A percentile compares a stretch with the other conserved stretches of the same genome.
These are phyloP conservation scores for Rambutsinella grinnellia DNA, from an alignment of 2,888 invertebrate species.

Conservation along the genomic window DNA sequence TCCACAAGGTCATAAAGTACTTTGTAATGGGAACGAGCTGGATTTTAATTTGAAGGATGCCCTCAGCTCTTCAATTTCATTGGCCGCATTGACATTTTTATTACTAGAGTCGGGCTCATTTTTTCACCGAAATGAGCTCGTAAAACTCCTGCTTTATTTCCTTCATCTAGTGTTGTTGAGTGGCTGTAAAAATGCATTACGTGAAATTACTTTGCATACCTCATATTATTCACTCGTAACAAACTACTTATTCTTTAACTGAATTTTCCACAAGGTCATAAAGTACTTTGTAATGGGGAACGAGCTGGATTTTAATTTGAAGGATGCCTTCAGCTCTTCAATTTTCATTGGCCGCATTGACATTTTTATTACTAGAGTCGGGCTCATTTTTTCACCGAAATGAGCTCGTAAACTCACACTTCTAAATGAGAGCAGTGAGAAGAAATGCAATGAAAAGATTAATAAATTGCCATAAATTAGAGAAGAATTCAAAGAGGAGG, in stretches of 20 bases:
- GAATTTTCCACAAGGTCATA: conserved; percentile 7
- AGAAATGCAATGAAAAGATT: conserved; percentile 13
- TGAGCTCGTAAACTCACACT: conserved; percentile 47
- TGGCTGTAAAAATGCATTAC: conserved; percentile 29
- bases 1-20: conserved; percentile 8
- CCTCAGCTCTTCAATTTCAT: conserved; percentile 49
- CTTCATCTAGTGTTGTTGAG: background rate
- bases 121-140: conserved; percentile 43
- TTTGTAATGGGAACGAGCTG: background rate
- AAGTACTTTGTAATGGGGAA: background rate
- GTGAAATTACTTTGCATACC: conserved; percentile 38
- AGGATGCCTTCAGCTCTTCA: conserved; percentile 46
- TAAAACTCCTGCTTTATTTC: conserved; percentile 26
- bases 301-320: conserved; percentile 31
- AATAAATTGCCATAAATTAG: too few relatives aligned
- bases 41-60: conserved; percentile 43
- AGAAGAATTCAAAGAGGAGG: too few relatives aligned
- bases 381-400: conserved; percentile 44
- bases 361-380: conserved; percentile 45
- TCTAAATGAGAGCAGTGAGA: conserved; percentile 10
- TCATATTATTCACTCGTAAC: too few relatives aligned
- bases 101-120: conserved; percentile 34
- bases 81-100: conserved; percentile 49
- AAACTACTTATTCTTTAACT: conserved; percentile 22
- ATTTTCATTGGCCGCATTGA: conserved; percentile 46